A percentile compares a stretch with the other conserved stretches of the same genome.
These are phyloP conservation scores for Ceratitis capitata DNA, from an alignment of 1,140 invertebrate species.

Conservation along the genomic window DNA sequence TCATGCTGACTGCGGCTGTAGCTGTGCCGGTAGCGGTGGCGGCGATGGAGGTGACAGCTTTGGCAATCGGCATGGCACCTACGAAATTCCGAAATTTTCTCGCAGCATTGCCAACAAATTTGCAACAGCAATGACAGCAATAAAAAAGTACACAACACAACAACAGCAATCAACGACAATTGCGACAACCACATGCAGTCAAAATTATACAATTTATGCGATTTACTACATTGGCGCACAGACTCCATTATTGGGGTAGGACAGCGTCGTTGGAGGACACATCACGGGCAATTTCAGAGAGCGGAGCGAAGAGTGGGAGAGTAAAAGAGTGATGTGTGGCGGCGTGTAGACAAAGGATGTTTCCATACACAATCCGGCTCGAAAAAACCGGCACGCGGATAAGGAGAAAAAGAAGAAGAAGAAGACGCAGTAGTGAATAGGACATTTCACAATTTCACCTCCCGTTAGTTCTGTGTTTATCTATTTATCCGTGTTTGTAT, in stretches of 20 bases:
- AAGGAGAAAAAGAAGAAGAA: background rate
- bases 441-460: constrained; percentile 20
- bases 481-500: background rate
- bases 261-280: background rate
- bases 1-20: background rate
- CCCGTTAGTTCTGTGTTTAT: constrained; percentile 20
- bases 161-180: constrained; percentile 48
- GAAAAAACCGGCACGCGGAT: background rate
- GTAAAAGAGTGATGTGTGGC: constrained; percentile 28
- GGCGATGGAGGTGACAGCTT: constrained; percentile 13
- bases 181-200: constrained; percentile 45
- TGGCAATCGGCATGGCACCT: constrained; percentile 34
- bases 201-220: constrained; percentile 64
- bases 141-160: constrained; percentile 49
- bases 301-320: no score
- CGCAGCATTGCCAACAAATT: constrained; percentile 42
- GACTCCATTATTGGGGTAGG: constrained; percentile 41
- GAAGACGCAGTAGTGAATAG: no score
- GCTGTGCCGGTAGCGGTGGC: background rate
- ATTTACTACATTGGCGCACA: constrained; percentile 46
- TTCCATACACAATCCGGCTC: background rate
- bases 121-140: constrained; percentile 56
- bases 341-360: background rate
- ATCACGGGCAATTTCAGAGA: background rate
- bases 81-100: constrained; percentile 16